Base-by-base conservation (phyloP, 2,888 invertebrate species). In the Volucella inflata region DNA sequence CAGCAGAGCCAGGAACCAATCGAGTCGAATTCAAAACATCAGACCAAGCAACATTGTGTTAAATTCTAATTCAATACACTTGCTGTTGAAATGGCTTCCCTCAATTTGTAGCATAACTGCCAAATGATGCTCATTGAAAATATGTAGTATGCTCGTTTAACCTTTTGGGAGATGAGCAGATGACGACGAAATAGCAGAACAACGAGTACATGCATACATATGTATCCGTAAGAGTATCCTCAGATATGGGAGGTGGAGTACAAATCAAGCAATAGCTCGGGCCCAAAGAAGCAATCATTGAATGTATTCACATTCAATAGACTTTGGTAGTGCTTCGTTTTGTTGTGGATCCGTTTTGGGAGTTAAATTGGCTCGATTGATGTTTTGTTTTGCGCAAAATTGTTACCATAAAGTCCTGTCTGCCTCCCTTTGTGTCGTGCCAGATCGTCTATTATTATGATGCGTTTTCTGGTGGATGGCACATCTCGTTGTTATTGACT, bases 391-490 rank as follows among this genome's bases (percentile, higher is more conserved):
- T 62, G 30, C 65, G 44, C 46, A 60, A 62, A 80, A 60, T 48
- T 42, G 17, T 60, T 46, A 62, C 38, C 50, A 21, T 12, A 48
- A 36, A 62, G n/a, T 11, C 8, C 42, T 42, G 14, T 59, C 16
- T 30, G 42, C 36, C 14, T 36, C 46, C 14, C 68, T 17, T 21
- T 38, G 21, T 21, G 42, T 17, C 38, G 11, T 40, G 14, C 51
- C 38, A 42, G 36, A 50, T 48, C 71, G 21, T 14, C 48, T 17
- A 51, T 74, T 74, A 62, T 62, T 60, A 55, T 68, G 74, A 68
- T 75, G 62, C 70, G 68, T 70, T 62, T 30, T 64, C 75, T 75
- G 57, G 68, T 70, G 68, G 64, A 50, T 44, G 59, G 76, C 30
- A 12, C 36, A 4, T 60, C 12, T 65, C 40, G 64, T 36, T 55